phyloP scores from a whole-genome alignment of 30 jellyfish, hydroid and myxozoan species.

The Mastigias papua region DNA sequence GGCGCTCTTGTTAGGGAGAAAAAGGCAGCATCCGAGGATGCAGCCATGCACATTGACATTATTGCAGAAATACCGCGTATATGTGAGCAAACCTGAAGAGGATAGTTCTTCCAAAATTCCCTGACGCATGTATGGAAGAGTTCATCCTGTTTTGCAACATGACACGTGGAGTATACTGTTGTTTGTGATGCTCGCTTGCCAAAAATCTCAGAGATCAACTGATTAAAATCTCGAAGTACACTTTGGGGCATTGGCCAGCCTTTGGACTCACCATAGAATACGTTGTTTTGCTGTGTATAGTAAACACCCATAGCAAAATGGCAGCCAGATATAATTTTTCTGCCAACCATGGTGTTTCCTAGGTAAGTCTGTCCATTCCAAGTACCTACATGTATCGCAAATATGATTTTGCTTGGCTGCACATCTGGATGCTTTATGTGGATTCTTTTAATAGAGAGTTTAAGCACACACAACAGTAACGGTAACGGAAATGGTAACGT shows the following conservation, averaged over 20 bases:
- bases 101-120: not conserved
- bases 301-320: constrained; percentile 25
- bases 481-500: too few species aligned
- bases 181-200: not conserved
- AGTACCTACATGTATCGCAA: not conserved
- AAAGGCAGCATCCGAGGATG: not conserved
- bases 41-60: not conserved
- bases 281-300: too few species aligned
- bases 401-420: not conserved
- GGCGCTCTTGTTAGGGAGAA: not conserved
- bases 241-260: constrained; percentile 32
- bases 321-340: constrained; percentile 6
- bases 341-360: not conserved
- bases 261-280: too few species aligned
- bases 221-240: not conserved
- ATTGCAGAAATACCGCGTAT: not conserved
- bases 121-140: not conserved
- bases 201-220: not conserved
- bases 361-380: not conserved
- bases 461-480: too few species aligned
- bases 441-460: not conserved
- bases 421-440: not conserved
- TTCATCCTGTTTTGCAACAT: not conserved
- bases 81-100: not conserved
- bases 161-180: not conserved